Conservation (phyloP, 2,888 invertebrate species). For the Stratiomys singularior region DNA sequence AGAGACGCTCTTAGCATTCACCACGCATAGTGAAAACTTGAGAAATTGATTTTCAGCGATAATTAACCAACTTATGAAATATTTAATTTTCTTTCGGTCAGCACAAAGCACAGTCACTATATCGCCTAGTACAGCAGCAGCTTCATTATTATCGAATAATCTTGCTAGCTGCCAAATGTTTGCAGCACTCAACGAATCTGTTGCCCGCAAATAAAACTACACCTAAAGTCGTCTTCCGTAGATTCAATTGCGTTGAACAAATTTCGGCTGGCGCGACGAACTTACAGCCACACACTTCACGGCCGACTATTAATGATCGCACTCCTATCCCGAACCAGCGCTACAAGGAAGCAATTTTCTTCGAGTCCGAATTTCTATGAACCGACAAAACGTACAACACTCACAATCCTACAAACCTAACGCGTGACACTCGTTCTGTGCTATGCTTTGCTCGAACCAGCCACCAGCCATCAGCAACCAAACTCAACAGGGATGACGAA, state of each 20-base stretch:
- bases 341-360: constrained; percentile 10
- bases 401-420: too few relatives aligned
- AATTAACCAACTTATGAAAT: too few relatives aligned
- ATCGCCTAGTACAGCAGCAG: not conserved
- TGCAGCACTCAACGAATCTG: too few relatives aligned
- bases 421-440: too few relatives aligned
- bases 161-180: too few relatives aligned
- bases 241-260: too few relatives aligned
- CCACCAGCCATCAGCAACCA: not conserved
- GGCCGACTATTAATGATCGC: not conserved
- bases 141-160: not conserved
- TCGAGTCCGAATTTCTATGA: not conserved
- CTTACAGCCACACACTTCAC: not conserved
- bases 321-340: not conserved
- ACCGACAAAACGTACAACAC: too few relatives aligned
- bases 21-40: not conserved
- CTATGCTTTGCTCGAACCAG: not conserved
- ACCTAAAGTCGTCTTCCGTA: too few relatives aligned
- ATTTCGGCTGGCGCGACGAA: too few relatives aligned
- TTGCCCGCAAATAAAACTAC: too few relatives aligned
- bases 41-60: too few relatives aligned
- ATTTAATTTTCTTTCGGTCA: not conserved
- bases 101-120: not conserved
- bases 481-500: constrained; percentile 20
- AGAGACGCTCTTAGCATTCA: not conserved